Conservation (phyloP, 1,140 invertebrate genomes). For the Papilio dardanus region DNA sequence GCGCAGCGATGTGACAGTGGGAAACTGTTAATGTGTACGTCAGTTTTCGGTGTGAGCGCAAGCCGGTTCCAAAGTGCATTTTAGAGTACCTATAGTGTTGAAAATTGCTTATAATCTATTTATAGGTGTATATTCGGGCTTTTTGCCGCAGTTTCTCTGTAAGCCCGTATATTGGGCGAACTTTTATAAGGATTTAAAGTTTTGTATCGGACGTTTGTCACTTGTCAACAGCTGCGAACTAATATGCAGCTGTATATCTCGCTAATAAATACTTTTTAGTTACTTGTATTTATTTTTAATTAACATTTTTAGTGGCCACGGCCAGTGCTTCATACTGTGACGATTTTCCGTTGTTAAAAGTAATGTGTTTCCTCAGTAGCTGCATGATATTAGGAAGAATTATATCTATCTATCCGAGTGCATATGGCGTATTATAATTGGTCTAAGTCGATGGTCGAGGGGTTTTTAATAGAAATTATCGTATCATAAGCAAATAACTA, state of each 20-base stretch:
- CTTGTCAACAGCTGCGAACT: neutral
- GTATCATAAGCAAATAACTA: neutral
- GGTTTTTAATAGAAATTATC: neutral
- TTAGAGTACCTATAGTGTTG: constrained; percentile 62
- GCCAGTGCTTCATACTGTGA: neutral
- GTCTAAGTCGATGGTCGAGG: neutral
- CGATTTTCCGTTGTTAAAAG: neutral
- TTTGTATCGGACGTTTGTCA: neutral
- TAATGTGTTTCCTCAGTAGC: neutral
- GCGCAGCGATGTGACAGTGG: constrained; percentile 39
- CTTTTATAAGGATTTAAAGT: neutral
- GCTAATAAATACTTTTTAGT: neutral
- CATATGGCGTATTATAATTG: neutral
- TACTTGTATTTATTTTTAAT: neutral
- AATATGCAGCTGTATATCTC: neutral
- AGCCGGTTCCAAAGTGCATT: constrained; percentile 70
- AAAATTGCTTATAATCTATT: constrained; percentile 50
- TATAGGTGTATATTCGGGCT: constrained; percentile 49
- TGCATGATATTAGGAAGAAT: neutral
- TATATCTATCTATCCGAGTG: neutral
- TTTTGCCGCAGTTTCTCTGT: constrained; percentile 41
- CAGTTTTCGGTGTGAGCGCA: constrained; percentile 42
- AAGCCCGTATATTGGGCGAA: constrained; percentile 1
- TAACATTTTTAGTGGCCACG: too few relatives aligned
- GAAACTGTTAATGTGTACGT: constrained; percentile 42